These are phyloP conservation scores for Trachemys scripta DNA, from an alignment of 2,113 vertebrate genomes.

Conservation along the genomic window DNA sequence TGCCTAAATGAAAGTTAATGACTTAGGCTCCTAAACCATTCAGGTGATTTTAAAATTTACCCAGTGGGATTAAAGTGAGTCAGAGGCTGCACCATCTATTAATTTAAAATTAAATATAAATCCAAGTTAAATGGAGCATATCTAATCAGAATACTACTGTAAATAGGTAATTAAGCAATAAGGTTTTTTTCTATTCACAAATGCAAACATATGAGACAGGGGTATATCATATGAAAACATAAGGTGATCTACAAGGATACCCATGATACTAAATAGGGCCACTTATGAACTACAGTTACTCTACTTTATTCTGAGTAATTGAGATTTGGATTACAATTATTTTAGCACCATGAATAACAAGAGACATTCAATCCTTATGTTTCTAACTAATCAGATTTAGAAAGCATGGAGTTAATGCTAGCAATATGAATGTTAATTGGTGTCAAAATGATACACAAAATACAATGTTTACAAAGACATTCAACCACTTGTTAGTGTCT, in stretches of 20 bases:
- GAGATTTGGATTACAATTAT: constrained; percentile 47
- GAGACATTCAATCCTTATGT: constrained; percentile 29
- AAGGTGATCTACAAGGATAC: neutral
- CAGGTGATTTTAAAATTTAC: neutral
- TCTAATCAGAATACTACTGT: neutral
- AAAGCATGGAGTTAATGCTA: constrained; percentile 54
- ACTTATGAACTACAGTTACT: neutral
- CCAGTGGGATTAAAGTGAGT: neutral
- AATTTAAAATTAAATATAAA: neutral
- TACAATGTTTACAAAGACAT: constrained; percentile 24
- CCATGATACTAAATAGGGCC: neutral
- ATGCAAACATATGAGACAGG: neutral
- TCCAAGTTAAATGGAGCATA: neutral
- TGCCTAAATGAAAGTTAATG: neutral
- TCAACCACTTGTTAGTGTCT: neutral
- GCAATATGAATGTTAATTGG: neutral
- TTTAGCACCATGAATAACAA: constrained; percentile 56
- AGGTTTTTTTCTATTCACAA: fast-evolving
- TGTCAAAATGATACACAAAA: constrained; percentile 62
- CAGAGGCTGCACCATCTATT: neutral
- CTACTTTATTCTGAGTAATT: constrained; percentile 59
- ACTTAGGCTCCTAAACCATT: neutral
- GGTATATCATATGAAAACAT: neutral
- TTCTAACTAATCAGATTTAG: constrained; percentile 21
- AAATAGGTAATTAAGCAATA: neutral